Evolutionary conservation across 92 coral and sea anemone species (phyloP), one percentile per base, ranked within the genome.

Genomic region (Blastomussa wellsi): DNA sequence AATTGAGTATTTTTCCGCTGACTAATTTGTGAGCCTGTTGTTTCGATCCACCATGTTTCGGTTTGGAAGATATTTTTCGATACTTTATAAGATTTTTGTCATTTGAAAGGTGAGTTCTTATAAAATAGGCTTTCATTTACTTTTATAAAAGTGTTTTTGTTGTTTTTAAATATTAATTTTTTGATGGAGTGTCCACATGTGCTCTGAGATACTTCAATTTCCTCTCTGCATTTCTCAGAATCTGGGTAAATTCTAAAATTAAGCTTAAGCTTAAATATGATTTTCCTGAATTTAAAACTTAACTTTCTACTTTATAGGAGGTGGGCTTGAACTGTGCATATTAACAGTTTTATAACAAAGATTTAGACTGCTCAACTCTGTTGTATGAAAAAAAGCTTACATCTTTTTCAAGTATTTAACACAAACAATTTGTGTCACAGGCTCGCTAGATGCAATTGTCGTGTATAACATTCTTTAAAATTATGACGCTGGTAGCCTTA

Each of bases 1-100:
- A 80, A 81, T 81, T 81, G 75, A n/a, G 22, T 33, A 49, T 12
- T 69, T 81, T 81, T 22, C 77, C 85, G 85, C 85, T 81, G 85
- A 69, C 84, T 13, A 65, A n/a, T 42, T 35, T 36, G 49, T 35
- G 85, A 81, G 85, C 77, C 77, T 11, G 77, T 32, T 42, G 38
- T 65, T 1, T 33, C 20, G 20, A 8, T 80, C 77, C 65, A 74
- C 84, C 76, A 80, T 80, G 76, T 44, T 68, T 70, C 28, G 13
- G 15, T 19, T 7, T 11, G 4, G 35, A 0, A 19, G 59, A 26
- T 15, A 39, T 22, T 24, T 33, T 10, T 26, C 15, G 26, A 39
- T 5, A 19, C 42, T 28, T 37, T 70, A 49, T 13, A 12, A 39
- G 77, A 81, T 32, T 81, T 68, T 49, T 7, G 28, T 9, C 78